A percentile compares a stretch with the other conserved stretches of the same genome.
phyloP scores from a whole-genome alignment of 2,797 vertebrate genomes.

The Dendrocincla tyrannina region DNA sequence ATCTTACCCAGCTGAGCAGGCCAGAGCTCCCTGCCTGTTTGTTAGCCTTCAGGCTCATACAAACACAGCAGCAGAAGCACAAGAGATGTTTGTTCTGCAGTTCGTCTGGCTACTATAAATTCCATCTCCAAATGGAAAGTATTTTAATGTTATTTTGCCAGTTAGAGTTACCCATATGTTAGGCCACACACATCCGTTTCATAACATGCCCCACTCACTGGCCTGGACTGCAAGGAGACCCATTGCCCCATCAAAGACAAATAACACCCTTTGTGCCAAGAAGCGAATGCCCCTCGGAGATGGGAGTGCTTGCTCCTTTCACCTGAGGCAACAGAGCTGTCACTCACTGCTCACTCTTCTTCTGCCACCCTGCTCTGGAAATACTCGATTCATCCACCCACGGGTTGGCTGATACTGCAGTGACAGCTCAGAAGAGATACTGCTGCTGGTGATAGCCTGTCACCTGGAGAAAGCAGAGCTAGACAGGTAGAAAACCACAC shows the following conservation, averaged over 20 bases:
- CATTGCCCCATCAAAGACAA: neutral
- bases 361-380: neutral
- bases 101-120: conserved; percentile 64
- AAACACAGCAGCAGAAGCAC: conserved; percentile 50
- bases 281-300: neutral
- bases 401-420: neutral
- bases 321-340: neutral
- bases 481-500: neutral
- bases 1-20: neutral
- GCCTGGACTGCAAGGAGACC: neutral
- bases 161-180: conserved; percentile 47
- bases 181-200: conserved; percentile 49
- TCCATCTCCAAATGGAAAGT: conserved; percentile 64
- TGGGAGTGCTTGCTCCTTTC: accelerated
- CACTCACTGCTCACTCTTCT: neutral
- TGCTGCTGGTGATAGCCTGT: neutral
- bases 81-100: conserved; percentile 57
- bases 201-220: neutral
- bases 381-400: neutral
- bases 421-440: neutral
- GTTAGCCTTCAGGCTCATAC: conserved; percentile 62
- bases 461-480: neutral
- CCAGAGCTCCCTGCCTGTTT: conserved; percentile 60
- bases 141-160: conserved; percentile 51
- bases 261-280: neutral